Evolutionary conservation across 2,888 invertebrate species (phyloP).

Genomic region (Hirtodrosophila duncani): DNA sequence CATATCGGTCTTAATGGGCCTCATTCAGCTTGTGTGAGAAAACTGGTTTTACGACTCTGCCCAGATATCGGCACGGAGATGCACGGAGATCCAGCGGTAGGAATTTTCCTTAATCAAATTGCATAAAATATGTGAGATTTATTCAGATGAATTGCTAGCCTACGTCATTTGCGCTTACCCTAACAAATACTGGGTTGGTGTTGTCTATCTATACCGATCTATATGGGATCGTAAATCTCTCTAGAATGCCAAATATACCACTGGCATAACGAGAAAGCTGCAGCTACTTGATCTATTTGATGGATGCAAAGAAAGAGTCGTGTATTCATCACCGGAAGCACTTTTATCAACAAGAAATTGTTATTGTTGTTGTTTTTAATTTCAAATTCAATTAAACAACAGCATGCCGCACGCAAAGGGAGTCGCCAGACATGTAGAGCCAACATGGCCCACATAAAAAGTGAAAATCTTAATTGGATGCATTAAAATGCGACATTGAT

Average conservation of each 20-base stretch:
- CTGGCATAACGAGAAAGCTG: too few species aligned
- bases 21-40: slow-evolving; percentile 35
- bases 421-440: too few species aligned
- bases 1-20: slow-evolving; percentile 35
- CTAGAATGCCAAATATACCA: too few species aligned
- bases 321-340: slow-evolving; percentile 28
- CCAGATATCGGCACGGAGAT: neutral
- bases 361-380: slow-evolving; percentile 20
- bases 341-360: too few species aligned
- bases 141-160: slow-evolving; percentile 37
- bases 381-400: slow-evolving; percentile 55
- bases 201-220: too few species aligned
- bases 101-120: slow-evolving; percentile 58
- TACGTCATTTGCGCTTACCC: too few species aligned
- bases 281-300: too few species aligned
- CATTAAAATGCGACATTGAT: slow-evolving; percentile 44
- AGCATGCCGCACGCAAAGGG: slow-evolving; percentile 27
- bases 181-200: too few species aligned
- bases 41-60: slow-evolving; percentile 51
- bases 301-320: slow-evolving; percentile 7
- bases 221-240: too few species aligned
- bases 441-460: too few species aligned
- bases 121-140: slow-evolving; percentile 36
- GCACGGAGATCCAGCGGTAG: slow-evolving; percentile 27
- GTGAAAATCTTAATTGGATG: slow-evolving; percentile 69